Evolutionary conservation across 2,113 vertebrate genomes (phyloP).

Genomic region (Paracanthobrama guichenoti): DNA sequence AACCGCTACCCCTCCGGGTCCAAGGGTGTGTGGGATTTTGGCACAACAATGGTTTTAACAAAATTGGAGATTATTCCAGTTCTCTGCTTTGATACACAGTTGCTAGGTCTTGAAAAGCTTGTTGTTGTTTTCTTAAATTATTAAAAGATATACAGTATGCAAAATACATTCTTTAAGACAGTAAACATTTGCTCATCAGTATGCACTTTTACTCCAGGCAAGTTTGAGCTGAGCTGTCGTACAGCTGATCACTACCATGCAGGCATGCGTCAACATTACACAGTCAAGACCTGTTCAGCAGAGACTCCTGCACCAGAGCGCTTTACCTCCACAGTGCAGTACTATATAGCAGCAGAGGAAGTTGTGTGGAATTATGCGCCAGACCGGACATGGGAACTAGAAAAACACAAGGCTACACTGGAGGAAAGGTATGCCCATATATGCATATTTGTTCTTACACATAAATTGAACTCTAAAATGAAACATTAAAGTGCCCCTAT

Average conservation of each 20-base stretch:
- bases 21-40: not conserved
- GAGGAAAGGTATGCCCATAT: conserved; percentile 77
- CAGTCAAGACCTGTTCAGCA: conserved; percentile 76
- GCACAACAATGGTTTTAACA: not conserved
- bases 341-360: conserved; percentile 90
- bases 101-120: not conserved
- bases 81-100: not conserved
- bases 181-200: not conserved
- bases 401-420: conserved; percentile 70
- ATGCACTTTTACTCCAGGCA: conserved; percentile 69
- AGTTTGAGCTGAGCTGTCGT: conserved; percentile 84
- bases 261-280: conserved; percentile 88
- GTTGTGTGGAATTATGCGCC: conserved; percentile 93
- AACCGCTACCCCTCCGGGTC: not conserved
- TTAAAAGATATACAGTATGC: not conserved
- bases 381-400: conserved; percentile 79
- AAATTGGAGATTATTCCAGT: not conserved
- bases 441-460: not conserved
- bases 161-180: not conserved
- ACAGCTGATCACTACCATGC: conserved; percentile 81
- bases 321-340: conserved; percentile 72
- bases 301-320: rapidly evolving
- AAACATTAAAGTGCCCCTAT: too few species aligned
- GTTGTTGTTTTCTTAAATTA: not conserved
- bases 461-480: not conserved